phyloP scores from a whole-genome alignment of 2,113 vertebrate genomes.

The Maccullochella peelii region DNA sequence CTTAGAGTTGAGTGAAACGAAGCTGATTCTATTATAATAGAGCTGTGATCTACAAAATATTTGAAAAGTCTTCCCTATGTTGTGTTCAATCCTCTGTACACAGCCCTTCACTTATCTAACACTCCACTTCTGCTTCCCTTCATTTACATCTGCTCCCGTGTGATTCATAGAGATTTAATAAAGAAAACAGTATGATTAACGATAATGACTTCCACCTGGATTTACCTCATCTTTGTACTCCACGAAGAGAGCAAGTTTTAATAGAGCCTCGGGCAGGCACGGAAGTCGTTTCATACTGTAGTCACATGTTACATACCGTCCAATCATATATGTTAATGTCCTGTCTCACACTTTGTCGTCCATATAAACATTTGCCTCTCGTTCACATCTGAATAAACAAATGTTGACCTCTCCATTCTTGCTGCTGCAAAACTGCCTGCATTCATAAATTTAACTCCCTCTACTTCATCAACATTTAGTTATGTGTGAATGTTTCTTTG shows the following conservation, averaged over 20 bases:
- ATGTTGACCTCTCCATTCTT: background rate
- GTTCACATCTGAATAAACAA: background rate
- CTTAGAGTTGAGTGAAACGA: constrained; percentile 10
- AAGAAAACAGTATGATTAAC: constrained; percentile 3
- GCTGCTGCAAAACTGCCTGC: background rate
- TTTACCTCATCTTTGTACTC: background rate
- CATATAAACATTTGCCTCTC: background rate
- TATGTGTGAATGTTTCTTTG: background rate
- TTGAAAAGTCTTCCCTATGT: too few species aligned
- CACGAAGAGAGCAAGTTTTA: background rate
- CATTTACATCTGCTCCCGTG: background rate
- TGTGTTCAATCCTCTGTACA: background rate
- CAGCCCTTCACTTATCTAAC: background rate
- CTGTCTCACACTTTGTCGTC: background rate
- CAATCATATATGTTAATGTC: background rate
- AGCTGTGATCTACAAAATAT: constrained; percentile 1
- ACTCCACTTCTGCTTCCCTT: background rate
- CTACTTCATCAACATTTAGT: background rate
- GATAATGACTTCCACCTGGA: constrained; percentile 5
- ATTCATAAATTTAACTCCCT: background rate
- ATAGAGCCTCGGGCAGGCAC: background rate
- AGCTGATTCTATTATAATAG: background rate
- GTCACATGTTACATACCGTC: background rate
- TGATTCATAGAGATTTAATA: constrained; percentile 9
- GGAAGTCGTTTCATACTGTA: background rate